phyloP scores from a whole-genome alignment of 1,140 invertebrate genomes.

The Mylabris phalerata region DNA sequence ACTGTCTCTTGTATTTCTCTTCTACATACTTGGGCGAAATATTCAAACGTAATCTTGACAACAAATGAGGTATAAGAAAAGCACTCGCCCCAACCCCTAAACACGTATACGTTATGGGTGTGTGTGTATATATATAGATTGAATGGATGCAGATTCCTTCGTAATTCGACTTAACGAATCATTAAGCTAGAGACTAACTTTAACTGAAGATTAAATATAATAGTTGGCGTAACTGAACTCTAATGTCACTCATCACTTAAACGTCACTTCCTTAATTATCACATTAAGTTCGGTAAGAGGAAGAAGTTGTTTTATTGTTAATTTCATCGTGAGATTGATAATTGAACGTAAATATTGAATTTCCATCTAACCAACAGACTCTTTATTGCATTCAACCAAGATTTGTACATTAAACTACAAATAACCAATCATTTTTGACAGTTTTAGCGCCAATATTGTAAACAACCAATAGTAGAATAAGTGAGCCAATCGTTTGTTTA shows the following conservation, averaged over 20 bases:
- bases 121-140: constrained; percentile 11
- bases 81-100: not conserved
- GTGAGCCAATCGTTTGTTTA: too few species aligned
- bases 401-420: too few species aligned
- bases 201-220: constrained; percentile 43
- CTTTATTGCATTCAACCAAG: too few species aligned
- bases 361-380: too few species aligned
- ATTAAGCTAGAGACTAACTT: constrained; percentile 38
- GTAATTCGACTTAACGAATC: constrained; percentile 40
- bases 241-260: constrained; percentile 42
- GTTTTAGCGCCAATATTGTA: too few species aligned
- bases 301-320: too few species aligned
- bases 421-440: too few species aligned
- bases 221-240: constrained; percentile 37
- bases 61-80: constrained; percentile 33
- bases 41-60: constrained; percentile 5
- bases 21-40: too few species aligned
- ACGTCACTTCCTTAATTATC: constrained; percentile 41
- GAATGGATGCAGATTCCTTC: constrained; percentile 24
- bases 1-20: too few species aligned
- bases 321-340: too few species aligned
- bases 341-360: too few species aligned
- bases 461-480: too few species aligned
- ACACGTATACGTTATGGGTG: not conserved
- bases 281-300: constrained; percentile 29